A percentile compares a stretch with the other conserved stretches of the same genome.
Evolutionary conservation across 2,113 vertebrate genomes (phyloP).

Genomic region (Gallinago undulata): DNA sequence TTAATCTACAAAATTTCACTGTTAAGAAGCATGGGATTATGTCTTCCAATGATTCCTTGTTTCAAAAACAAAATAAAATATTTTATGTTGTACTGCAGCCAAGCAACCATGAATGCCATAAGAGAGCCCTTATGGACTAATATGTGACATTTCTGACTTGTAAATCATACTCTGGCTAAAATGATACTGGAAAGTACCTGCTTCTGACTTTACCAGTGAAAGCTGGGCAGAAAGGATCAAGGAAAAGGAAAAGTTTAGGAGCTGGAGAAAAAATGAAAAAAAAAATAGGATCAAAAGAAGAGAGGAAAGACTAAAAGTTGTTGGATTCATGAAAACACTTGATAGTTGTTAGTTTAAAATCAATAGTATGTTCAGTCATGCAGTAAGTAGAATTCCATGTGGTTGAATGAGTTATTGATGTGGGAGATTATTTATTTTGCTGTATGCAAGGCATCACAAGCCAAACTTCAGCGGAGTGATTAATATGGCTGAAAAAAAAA

Average conservation of each 20-base stretch:
- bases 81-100: not conserved
- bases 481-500: constrained; percentile 29
- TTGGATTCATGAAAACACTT: not conserved
- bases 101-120: not conserved
- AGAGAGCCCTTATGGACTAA: not conserved
- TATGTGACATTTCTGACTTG: not conserved
- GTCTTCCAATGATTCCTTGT: not conserved
- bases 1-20: not conserved
- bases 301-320: not conserved
- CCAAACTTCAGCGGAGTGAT: constrained; percentile 33
- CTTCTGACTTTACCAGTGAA: not conserved
- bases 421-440: constrained; percentile 58
- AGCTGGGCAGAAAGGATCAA: not conserved
- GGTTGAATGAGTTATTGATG: constrained; percentile 59
- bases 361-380: constrained; percentile 42
- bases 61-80: not conserved
- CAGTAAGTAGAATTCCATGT: constrained; percentile 37
- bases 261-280: not conserved
- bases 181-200: accelerated
- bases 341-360: constrained; percentile 38
- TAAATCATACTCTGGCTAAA: not conserved
- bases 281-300: not conserved
- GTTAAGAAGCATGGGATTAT: not conserved
- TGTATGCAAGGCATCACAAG: constrained; percentile 27
- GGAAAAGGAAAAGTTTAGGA: not conserved